Evolutionary conservation across 2,888 invertebrate species (phyloP), one percentile per base, ranked within the genome.

Genomic region (Folsomia manolachei): DNA sequence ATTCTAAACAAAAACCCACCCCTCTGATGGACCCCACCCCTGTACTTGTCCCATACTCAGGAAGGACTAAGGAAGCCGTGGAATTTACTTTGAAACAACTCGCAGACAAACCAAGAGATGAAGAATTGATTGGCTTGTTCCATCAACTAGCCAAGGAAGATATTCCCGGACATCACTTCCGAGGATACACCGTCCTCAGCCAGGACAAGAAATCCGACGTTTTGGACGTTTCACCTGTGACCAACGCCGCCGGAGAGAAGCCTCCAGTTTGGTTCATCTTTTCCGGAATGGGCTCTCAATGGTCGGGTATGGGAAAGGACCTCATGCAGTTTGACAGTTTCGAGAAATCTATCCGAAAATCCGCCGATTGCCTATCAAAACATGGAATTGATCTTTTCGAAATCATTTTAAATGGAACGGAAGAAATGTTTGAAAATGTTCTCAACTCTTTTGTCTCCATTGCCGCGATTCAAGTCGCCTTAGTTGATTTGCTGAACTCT

Each of bases 221-320:
- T 11, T 52, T 76, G 24, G 76, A 81, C 73, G 80, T 78, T 2
- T 71, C 78, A 2, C 81, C 82, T 72, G 79, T 81, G 25, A 68
- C 81, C 2, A 64, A n/a, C 1, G 19, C 61, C 2, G 26, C 69
- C 9, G 77, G 87, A 18, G 90, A 90, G 60, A 88, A 88, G 76
- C 88, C 93, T 18, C 95, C 97, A 0, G 85, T 97, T 70, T 98
- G 97, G 94, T 98, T 89, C 84, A 89, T 98, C 76, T 98, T 95
- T 86, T 92, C 96, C 63, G 99, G 99, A 73, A 98, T 99, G 98
- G 98, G 72, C 69, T 70, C 71, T 65, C 75, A 71, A 52, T 75
- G 75, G 75, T 70, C 70, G 62, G 77, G 77, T 56, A 98, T 98
- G 97, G 97, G 91, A 18, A 90, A 90, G 82, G 88, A 91, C 73